A percentile compares a stretch with the other conserved stretches of the same genome.
phyloP scores from a whole-genome alignment of 2,113 vertebrate genomes.

The Sturnus vulgaris region DNA sequence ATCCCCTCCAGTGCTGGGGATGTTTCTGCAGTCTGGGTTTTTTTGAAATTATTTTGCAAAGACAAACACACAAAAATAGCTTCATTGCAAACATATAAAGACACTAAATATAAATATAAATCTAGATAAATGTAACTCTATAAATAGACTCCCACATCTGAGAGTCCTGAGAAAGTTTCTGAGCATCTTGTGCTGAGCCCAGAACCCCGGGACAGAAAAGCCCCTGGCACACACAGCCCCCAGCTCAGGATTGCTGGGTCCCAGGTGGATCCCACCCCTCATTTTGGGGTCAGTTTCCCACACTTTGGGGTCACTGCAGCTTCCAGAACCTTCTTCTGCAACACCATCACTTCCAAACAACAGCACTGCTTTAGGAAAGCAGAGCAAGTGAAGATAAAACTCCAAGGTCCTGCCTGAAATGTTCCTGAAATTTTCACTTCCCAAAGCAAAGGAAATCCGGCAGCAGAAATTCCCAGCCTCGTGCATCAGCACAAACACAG shows the following conservation, averaged over 20 bases:
- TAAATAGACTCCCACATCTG: neutral
- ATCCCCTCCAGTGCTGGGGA: no score
- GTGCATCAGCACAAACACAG: neutral
- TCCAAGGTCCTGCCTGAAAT: neutral
- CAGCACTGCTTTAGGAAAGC: fast-evolving
- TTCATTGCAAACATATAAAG: neutral
- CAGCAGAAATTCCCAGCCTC: neutral
- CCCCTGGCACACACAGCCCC: neutral
- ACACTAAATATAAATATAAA: no score
- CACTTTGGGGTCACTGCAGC: neutral
- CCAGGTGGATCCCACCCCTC: neutral
- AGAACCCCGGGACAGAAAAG: neutral
- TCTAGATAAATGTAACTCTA: no score
- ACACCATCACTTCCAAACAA: neutral
- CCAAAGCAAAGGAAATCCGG: neutral
- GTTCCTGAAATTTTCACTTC: fast-evolving
- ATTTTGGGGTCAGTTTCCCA: neutral
- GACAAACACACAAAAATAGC: neutral
- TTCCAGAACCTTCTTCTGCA: fast-evolving
- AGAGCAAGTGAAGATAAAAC: fast-evolving
- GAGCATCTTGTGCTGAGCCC: fast-evolving
- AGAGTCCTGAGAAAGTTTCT: neutral
- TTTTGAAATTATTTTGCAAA: neutral
- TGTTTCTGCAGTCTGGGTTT: neutral
- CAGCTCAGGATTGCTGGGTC: neutral